Base-by-base conservation (phyloP, 2,797 vertebrate genomes). In the Anomalospiza imberbis region DNA sequence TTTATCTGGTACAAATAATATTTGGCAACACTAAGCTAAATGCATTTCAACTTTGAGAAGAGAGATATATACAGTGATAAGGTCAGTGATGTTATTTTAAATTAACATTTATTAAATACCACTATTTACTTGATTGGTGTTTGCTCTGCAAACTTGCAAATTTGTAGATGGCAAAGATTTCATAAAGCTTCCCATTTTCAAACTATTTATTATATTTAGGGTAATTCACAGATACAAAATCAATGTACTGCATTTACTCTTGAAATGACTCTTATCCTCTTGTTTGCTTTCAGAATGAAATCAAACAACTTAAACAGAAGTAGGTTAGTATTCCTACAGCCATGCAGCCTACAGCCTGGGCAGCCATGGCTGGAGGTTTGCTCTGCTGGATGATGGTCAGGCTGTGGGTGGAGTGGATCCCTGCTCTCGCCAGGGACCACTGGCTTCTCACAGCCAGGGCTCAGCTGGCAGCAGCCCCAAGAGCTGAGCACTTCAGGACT, bases 371-470 rank as follows among this genome's bases (percentile, higher is more conserved):
- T 66, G 72, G 18, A 15, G 54, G 21, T 61, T 65, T 68, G 42
- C 42, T 60, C 18, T 67, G 57, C 55, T 24, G 13, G 50, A 20
- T 1, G 14, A 25, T 0, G 3, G 22, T 75, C 53, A 71, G 65
- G 42, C 50, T 0, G 1, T 8, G 38, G 24, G 21, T 51, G 73
- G 57, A 80, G 53, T 7, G 53, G 12, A 65, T 38, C 16, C 12
- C 29, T 4, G 4, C 50, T 82, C 29, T 44, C 1, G 0, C 29
- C 26, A 31, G 34, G 62, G 21, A 5, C 7, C 6, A 5, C 18
- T 38, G 54, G 32, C 29, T 85, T 24, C 48, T 50, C 29, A 1
- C 2, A 20, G 24, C 26, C 5, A 3, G 42, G 6, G 20, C 5
- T 28, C 38, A 38, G 75, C 53, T 68, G 54, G 54, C 62, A 88